These are phyloP conservation scores for Apus apus DNA, from an alignment of 2,113 vertebrate species.

Conservation along the genomic window DNA sequence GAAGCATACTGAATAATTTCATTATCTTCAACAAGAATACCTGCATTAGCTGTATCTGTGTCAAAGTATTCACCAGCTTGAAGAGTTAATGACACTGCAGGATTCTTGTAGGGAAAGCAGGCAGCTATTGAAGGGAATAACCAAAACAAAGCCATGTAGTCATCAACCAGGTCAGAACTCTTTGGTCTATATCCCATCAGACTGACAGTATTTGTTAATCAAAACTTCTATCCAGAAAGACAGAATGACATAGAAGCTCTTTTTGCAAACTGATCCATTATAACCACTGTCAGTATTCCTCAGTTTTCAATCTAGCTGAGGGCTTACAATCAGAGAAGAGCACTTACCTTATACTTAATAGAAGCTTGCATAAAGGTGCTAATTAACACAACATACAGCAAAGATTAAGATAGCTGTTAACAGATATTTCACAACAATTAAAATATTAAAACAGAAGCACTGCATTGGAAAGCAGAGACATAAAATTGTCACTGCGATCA, in stretches of 20 bases:
- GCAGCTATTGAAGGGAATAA: background rate
- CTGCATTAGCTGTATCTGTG: background rate
- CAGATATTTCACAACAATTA: background rate
- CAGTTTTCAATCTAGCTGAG: background rate
- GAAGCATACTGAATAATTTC: background rate
- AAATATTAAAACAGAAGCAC: background rate
- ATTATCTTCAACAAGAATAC: background rate
- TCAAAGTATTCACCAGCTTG: background rate
- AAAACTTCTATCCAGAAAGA: background rate
- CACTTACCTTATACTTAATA: background rate
- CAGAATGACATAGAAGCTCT: background rate
- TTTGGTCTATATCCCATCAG: background rate
- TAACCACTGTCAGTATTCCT: background rate
- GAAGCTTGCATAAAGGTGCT: background rate
- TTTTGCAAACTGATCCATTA: background rate
- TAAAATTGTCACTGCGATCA: background rate
- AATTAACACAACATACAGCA: background rate
- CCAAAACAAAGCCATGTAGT: background rate
- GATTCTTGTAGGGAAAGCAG: background rate
- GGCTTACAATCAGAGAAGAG: background rate
- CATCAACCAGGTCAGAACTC: background rate
- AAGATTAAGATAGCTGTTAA: background rate
- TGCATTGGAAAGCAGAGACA: background rate
- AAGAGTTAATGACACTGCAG: background rate
- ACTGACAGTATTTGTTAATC: background rate